Conservation (phyloP, 2,113 vertebrate species). For the Peromyscus californicus region DNA sequence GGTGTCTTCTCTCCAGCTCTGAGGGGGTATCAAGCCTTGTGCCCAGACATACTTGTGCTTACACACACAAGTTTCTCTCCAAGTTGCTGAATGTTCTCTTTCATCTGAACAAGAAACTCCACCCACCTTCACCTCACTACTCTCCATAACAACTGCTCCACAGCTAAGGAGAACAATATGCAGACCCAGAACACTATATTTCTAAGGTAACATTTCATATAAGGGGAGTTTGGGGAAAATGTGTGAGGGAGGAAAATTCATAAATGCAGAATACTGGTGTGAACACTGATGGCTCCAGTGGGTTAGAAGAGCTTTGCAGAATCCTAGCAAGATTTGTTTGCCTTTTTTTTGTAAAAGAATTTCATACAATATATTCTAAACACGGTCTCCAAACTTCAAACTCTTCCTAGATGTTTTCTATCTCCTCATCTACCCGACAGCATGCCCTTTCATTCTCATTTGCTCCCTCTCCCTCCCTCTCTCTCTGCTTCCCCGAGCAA, state of each 20-base stretch:
- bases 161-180: fast-evolving
- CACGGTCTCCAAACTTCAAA: neutral
- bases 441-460: too few relatives aligned
- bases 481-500: too few relatives aligned
- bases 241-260: neutral
- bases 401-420: too few relatives aligned
- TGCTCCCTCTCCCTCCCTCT: too few relatives aligned
- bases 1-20: neutral
- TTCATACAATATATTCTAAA: neutral
- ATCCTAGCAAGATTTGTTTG: neutral
- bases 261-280: neutral
- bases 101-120: neutral
- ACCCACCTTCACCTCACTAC: neutral
- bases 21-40: neutral
- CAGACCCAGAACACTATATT: fast-evolving
- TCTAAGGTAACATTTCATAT: neutral
- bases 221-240: neutral
- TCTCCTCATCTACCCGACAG: too few relatives aligned
- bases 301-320: neutral
- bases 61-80: neutral
- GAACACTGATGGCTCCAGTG: neutral
- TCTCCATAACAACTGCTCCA: neutral
- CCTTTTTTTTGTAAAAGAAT: neutral
- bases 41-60: neutral
- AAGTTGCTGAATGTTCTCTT: neutral